These are phyloP conservation scores for Athene noctua DNA, from an alignment of 2,113 vertebrate species.

Conservation along the genomic window DNA sequence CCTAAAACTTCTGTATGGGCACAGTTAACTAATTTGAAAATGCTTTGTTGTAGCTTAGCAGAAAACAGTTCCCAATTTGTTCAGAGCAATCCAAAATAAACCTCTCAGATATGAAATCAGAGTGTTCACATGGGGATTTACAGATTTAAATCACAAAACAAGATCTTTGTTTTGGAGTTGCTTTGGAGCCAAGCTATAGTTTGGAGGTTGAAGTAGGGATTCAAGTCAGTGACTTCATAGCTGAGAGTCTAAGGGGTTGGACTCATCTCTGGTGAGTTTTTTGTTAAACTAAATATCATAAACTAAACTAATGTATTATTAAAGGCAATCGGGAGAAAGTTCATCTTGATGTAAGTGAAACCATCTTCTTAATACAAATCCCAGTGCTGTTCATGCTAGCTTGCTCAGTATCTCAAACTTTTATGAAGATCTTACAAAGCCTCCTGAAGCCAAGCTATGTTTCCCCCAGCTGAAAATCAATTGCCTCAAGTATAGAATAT, in stretches of 20 bases:
- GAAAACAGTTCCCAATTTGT: neutral
- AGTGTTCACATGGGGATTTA: conserved; percentile 9
- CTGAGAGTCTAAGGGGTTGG: neutral
- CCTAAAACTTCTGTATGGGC: neutral
- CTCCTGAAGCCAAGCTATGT: neutral
- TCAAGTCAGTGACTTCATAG: conserved; percentile 26
- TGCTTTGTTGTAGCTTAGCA: neutral
- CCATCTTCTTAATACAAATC: neutral
- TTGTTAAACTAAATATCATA: neutral
- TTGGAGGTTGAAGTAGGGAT: neutral
- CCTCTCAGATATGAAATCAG: conserved; percentile 4
- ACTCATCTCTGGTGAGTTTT: neutral
- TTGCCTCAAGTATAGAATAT: neutral
- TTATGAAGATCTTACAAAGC: neutral
- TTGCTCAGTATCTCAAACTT: neutral
- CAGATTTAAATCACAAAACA: conserved; percentile 47
- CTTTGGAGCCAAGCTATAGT: conserved; percentile 8
- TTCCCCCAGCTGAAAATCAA: neutral
- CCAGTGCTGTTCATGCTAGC: neutral
- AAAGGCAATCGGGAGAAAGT: neutral
- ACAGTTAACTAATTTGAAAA: neutral
- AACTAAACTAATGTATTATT: conserved; percentile 3
- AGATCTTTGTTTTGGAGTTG: conserved; percentile 18
- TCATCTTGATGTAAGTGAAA: neutral
- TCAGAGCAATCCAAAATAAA: conserved; percentile 39